These are phyloP conservation scores for Urosaurus nigricauda DNA, from an alignment of 2,797 vertebrate species.

Conservation along the genomic window DNA sequence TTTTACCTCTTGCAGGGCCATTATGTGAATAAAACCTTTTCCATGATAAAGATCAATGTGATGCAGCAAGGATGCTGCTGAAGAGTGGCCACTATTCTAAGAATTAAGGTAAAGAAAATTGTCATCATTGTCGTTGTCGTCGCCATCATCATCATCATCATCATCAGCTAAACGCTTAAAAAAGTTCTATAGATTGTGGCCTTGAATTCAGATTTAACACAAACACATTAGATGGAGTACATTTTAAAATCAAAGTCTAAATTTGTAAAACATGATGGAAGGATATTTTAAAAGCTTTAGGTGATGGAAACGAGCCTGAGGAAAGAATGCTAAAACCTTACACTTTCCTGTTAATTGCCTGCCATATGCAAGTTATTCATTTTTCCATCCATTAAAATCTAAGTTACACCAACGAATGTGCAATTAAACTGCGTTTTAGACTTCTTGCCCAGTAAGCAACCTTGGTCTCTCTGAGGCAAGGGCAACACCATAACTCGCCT, in stretches of 20 bases:
- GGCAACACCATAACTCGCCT: neutral
- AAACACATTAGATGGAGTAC: neutral
- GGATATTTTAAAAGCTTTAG: neutral
- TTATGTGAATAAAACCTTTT: neutral
- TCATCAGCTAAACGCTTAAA: neutral
- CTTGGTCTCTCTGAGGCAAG: too few relatives aligned
- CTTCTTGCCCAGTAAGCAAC: neutral
- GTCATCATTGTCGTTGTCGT: neutral
- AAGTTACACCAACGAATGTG: neutral
- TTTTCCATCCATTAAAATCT: conserved; percentile 20
- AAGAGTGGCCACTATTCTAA: neutral
- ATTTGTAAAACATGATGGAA: neutral
- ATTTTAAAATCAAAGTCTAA: neutral
- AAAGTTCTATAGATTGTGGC: neutral
- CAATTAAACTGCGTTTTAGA: neutral
- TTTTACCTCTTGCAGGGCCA: neutral
- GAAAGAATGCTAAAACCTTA: neutral
- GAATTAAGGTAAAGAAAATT: neutral
- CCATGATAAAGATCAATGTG: neutral
- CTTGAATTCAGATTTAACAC: neutral
- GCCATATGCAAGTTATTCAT: neutral
- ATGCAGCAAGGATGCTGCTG: neutral
- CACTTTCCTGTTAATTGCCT: neutral
- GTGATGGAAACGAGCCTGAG: neutral
- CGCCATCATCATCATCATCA: neutral